These are phyloP conservation scores for Danionella cerebrum DNA, from an alignment of 2,113 vertebrate species.

Conservation along the genomic window DNA sequence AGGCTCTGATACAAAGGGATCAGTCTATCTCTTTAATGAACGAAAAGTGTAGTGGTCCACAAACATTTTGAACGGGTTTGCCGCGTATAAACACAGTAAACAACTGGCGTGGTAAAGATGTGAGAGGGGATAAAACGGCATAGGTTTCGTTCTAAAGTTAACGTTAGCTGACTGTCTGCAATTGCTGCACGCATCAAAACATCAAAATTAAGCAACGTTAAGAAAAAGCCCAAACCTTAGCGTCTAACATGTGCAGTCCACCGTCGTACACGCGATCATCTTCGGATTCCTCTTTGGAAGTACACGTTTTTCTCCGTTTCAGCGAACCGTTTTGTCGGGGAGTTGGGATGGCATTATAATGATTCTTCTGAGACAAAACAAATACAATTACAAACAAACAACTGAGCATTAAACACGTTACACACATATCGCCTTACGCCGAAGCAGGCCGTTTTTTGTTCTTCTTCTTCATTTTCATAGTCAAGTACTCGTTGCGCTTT, in stretches of 20 bases:
- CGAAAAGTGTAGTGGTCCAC: slow-evolving; percentile 11
- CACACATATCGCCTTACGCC: slow-evolving; percentile 41
- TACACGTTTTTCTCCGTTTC: slow-evolving; percentile 50
- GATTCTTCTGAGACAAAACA: slow-evolving; percentile 33
- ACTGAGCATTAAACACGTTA: slow-evolving; percentile 15
- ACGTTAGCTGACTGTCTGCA: background rate
- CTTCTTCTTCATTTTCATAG: slow-evolving; percentile 48
- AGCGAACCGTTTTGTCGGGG: slow-evolving; percentile 47
- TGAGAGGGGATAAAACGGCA: background rate
- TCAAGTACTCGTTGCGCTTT: slow-evolving; percentile 52
- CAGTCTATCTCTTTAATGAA: slow-evolving; percentile 1
- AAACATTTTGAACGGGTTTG: background rate
- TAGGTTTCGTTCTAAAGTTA: too few relatives aligned
- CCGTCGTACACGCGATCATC: slow-evolving; percentile 34
- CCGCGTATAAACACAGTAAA: background rate
- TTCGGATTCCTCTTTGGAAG: slow-evolving; percentile 43
- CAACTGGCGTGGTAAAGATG: background rate
- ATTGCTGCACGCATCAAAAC: background rate
- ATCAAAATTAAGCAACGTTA: slow-evolving; percentile 8
- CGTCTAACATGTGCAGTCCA: slow-evolving; percentile 45
- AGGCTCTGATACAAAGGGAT: slow-evolving; percentile 6
- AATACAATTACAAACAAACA: slow-evolving; percentile 34
- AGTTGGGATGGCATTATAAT: slow-evolving; percentile 40
- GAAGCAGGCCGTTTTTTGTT: slow-evolving; percentile 39
- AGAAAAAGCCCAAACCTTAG: slow-evolving; percentile 42